Base-by-base conservation (phyloP, 1,140 invertebrate genomes). In the Trichonephila clavipes region DNA sequence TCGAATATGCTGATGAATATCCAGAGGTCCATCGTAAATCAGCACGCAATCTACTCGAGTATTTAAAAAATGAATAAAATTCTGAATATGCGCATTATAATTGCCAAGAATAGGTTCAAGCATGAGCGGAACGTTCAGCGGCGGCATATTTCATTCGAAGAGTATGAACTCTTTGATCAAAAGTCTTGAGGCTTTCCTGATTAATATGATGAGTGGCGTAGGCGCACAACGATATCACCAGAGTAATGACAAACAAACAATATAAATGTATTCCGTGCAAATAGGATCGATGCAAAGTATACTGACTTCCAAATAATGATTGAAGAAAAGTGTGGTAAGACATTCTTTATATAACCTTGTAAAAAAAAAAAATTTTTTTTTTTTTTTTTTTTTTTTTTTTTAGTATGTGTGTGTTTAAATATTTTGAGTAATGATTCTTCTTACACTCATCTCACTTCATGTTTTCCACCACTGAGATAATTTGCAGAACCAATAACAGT, bases 231-330 rank as follows among this genome's bases (percentile, higher is more conserved):
- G 88, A 21, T 2, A 89, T 18, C 0, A 72, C 88, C 7, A 89
- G n/a, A 12, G 40, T 58, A 24, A 89, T 58, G 12, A 89, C 64
- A n/a, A 89, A 72, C 4, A 89, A 21, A 58, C 88, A 89, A 64
- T 89, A 89, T 16, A 89, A 34, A 58, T 89, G 88, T 34, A 89
- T 89, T 10, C 34, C 21, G 12, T 89, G 66, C 40, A 89, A 72
- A 58, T 89, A 89, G 40, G 82, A 34, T 34, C 24, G 24, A 44
- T 40, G 58, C 24, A 66, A 4, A 3, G 21, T 40, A 14, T 40
- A 88, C 0, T 51, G 59, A 1, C 24, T 40, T 10, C 59, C 21
- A 21, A 66, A 88, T 5, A 64, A 34, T 5, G 28, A 40, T 59
- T 21, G 21, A 5, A 40, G 16, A 66, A 21, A 64, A 0, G 24